phyloP scores from a whole-genome alignment of 1,140 invertebrate species.

The Bicyclus anynana region DNA sequence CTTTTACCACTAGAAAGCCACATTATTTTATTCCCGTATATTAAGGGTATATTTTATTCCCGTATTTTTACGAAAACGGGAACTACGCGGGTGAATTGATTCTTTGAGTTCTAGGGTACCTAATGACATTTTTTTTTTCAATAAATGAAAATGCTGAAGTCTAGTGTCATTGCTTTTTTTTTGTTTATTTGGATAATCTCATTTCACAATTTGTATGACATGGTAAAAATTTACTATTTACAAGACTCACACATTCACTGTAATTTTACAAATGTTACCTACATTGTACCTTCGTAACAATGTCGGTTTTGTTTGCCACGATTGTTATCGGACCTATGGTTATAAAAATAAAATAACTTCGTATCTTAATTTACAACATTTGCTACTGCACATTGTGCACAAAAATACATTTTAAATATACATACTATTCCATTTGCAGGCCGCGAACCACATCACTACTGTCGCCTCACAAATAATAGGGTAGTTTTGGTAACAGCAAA shows the following conservation, averaged over 20 bases:
- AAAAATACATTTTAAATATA: constrained; percentile 42
- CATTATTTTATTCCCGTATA: too few relatives aligned
- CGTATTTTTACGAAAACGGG: too few relatives aligned
- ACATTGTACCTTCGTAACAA: constrained; percentile 68
- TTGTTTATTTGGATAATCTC: constrained; percentile 74
- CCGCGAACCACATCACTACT: background rate
- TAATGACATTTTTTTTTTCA: too few relatives aligned
- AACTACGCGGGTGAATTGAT: too few relatives aligned
- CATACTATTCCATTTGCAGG: constrained; percentile 27
- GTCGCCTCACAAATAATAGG: constrained; percentile 3
- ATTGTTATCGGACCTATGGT: constrained; percentile 51
- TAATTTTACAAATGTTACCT: constrained; percentile 61
- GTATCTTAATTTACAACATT: constrained; percentile 69
- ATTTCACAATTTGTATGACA: constrained; percentile 69
- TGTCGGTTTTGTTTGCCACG: constrained; percentile 43
- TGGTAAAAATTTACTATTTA: constrained; percentile 75
- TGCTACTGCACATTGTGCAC: constrained; percentile 69
- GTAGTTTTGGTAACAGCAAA: background rate
- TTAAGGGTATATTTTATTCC: too few relatives aligned
- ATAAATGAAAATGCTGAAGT: constrained; percentile 38
- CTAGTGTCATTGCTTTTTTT: constrained; percentile 71
- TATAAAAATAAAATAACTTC: constrained; percentile 73
- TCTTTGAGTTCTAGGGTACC: too few relatives aligned
- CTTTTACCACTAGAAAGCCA: too few relatives aligned
- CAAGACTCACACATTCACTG: constrained; percentile 60